Conservation (phyloP, 2,888 invertebrate genomes). For the Thera obeliscata region DNA sequence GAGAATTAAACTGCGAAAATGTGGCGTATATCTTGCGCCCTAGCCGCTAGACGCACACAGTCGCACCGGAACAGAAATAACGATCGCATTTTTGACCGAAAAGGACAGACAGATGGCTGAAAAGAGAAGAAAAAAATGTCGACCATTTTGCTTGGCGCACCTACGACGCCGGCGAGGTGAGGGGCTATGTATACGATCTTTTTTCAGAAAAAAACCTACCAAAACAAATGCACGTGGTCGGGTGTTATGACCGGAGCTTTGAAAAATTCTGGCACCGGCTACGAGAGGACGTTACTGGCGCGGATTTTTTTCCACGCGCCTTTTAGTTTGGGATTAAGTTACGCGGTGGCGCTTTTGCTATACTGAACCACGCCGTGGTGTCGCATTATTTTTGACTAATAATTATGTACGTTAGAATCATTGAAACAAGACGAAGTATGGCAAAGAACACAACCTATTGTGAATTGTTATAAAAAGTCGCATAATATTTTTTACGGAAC, state of each 20-base stretch:
- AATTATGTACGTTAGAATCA: no score
- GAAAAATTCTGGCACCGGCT: constrained; percentile 76
- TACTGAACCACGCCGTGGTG: constrained; percentile 4
- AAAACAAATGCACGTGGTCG: constrained; percentile 84
- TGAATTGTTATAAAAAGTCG: no score
- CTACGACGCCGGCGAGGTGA: constrained; percentile 73
- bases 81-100: constrained; percentile 85
- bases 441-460: no score
- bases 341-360: constrained; percentile 67
- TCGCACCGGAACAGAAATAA: constrained; percentile 84
- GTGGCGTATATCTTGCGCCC: constrained; percentile 65
- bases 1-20: constrained; percentile 40
- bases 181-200: constrained; percentile 79
- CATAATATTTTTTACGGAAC: no score
- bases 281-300: constrained; percentile 81
- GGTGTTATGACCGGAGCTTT: constrained; percentile 81
- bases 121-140: constrained; percentile 85
- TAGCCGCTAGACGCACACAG: constrained; percentile 77
- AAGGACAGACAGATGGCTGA: constrained; percentile 84
- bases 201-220: constrained; percentile 82
- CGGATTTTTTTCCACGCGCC: constrained; percentile 64
- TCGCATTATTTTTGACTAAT: no score
- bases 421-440: no score
- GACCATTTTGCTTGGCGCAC: constrained; percentile 83
- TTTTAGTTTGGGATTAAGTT: constrained; percentile 76